phyloP scores from a whole-genome alignment of 2,888 invertebrate species.

The Hedya salicella region DNA sequence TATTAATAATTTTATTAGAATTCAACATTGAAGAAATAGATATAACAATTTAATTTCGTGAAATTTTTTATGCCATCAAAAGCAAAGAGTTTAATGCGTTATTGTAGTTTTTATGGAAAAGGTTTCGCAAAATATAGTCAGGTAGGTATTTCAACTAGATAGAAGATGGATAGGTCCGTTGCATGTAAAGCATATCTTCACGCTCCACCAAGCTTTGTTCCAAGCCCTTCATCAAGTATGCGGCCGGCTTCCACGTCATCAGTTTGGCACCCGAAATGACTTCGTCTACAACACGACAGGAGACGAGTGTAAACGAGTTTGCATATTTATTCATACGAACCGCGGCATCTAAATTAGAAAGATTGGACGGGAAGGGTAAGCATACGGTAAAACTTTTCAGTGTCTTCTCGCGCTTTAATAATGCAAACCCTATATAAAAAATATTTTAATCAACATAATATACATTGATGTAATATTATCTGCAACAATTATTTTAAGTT shows the following conservation, averaged over 20 bases:
- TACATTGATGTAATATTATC: too few species aligned
- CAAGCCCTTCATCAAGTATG: constrained; percentile 62
- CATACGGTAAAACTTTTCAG: background rate
- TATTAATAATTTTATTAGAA: too few species aligned
- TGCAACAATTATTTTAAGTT: too few species aligned
- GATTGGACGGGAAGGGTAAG: background rate
- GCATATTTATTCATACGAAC: constrained; percentile 44
- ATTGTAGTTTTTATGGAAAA: too few species aligned
- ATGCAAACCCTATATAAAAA: background rate
- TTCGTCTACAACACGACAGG: constrained; percentile 26
- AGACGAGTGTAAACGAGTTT: constrained; percentile 43
- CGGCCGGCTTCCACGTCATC: constrained; percentile 46
- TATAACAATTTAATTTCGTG: too few species aligned
- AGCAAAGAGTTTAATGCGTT: too few species aligned
- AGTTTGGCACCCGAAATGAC: constrained; percentile 38
- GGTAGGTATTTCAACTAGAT: background rate
- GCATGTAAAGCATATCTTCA: constrained; percentile 28
- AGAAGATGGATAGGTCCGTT: constrained; percentile 8
- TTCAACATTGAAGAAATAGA: too few species aligned
- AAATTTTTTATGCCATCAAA: too few species aligned
- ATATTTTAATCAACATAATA: too few species aligned
- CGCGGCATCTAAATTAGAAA: constrained; percentile 22
- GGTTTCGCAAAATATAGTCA: too few species aligned
- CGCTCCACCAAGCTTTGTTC: constrained; percentile 31
- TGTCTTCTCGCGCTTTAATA: background rate